A percentile compares a stretch with the other conserved stretches of the same genome.
Conservation (phyloP, 2,888 invertebrate genomes). For the Linyphia triangularis region DNA sequence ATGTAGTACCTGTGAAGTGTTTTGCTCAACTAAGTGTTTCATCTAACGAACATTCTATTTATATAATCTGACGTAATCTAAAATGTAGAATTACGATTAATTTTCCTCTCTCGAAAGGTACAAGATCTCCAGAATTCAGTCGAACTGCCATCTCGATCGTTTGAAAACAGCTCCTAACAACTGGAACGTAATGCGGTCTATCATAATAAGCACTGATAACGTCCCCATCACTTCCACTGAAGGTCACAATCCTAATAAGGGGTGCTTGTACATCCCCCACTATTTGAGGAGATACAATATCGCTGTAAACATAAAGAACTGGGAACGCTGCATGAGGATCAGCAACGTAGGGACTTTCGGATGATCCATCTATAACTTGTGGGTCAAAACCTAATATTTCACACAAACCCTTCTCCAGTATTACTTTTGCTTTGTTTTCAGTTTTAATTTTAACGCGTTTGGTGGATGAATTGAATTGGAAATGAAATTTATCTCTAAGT, state of each 20-base stretch:
- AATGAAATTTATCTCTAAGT: slow-evolving; percentile 21
- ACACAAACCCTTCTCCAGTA: slow-evolving; percentile 7
- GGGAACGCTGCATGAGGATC: not conserved
- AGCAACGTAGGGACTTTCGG: slow-evolving; percentile 5
- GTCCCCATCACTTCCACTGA: slow-evolving; percentile 42
- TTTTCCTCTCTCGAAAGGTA: slow-evolving; percentile 58
- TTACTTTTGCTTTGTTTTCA: not conserved
- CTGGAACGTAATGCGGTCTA: slow-evolving; percentile 28
- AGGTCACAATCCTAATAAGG: slow-evolving; percentile 77
- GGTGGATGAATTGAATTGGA: not conserved
- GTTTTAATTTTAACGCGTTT: slow-evolving; percentile 38
- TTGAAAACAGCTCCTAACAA: slow-evolving; percentile 28
- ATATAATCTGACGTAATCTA: slow-evolving; percentile 4
- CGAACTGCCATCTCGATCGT: slow-evolving; percentile 34
- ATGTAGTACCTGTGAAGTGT: too few species aligned
- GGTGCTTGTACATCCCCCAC: slow-evolving; percentile 77
- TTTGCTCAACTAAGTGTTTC: not conserved
- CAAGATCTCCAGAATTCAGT: slow-evolving; percentile 24
- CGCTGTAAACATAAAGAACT: slow-evolving; percentile 76
- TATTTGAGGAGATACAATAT: slow-evolving; percentile 76
- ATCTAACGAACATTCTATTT: not conserved
- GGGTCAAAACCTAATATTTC: slow-evolving; percentile 23
- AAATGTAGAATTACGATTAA: slow-evolving; percentile 45
- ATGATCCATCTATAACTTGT: not conserved
- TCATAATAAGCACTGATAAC: slow-evolving; percentile 8